Base-by-base conservation (phyloP, 2,888 invertebrate genomes). In the Andrena trimmerana region DNA sequence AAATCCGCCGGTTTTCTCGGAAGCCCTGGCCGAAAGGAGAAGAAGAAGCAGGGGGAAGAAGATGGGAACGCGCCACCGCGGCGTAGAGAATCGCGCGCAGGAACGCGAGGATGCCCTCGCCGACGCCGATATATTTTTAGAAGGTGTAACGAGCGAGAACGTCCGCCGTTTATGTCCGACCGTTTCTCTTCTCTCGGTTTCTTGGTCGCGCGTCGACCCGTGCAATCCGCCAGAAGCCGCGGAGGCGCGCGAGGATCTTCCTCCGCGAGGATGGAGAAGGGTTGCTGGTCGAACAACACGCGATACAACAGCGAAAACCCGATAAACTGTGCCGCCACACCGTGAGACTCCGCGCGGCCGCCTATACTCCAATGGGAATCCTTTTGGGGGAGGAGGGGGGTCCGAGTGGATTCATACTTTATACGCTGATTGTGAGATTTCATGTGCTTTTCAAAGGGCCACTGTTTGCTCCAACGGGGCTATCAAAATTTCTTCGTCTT, bases 121-220 rank as follows among this genome's bases (percentile, higher is more conserved):
- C 62, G 62, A 16, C 68, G 68, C n/a, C 69, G 42, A 70, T 70
- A 42, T 42, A 59, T 74, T 66, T 74, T 36, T 66, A 63, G 33
- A 48, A 29, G 16, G 33, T 33, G 77, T 71, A 77, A 77, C 80
- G 67, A 81, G 70, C 70, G 65, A 20, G 60, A 75, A 62, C 60
- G 76, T 63, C 69, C 63, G 48, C 33, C 67, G 78, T 81, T 81
- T 78, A 78, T 57, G 80, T 71, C 57, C 78, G 78, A 29, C 13
- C 54, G 48, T 71, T 68, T 27, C 27, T 68, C 65, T 70, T 69
- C 36, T 16, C 33, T 20, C 31, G 65, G 69, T 48, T 57, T 48
- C 65, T 42, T 60, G 63, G 57, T 63, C 54, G 31, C 71, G 20
- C 57, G 65, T 10, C 63, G 27, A 20, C 33, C 52, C 42, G 42